These are phyloP conservation scores for Tinamus major DNA, from an alignment of 2,797 vertebrate genomes.

Conservation along the genomic window DNA sequence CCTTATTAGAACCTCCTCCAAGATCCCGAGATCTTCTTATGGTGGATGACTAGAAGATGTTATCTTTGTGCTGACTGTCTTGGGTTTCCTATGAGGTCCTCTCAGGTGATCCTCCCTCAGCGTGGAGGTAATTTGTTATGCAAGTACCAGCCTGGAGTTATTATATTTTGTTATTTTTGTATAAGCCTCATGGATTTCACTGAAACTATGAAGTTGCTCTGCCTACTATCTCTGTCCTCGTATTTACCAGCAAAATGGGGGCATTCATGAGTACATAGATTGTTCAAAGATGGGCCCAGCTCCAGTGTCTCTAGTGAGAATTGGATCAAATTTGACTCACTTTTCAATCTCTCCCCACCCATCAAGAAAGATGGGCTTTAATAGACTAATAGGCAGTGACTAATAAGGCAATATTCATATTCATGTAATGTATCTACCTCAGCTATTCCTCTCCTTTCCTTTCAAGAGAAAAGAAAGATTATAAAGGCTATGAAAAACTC, in stretches of 20 bases:
- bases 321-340: neutral
- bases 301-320: neutral
- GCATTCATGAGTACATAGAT: neutral
- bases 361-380: neutral
- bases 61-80: neutral
- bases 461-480: slow-evolving; percentile 14
- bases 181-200: neutral
- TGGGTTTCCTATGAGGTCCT: neutral
- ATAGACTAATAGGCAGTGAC: neutral
- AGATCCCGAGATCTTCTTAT: neutral
- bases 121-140: neutral
- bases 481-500: neutral
- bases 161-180: neutral
- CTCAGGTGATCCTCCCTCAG: neutral
- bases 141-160: neutral
- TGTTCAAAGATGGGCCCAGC: neutral
- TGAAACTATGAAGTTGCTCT: neutral
- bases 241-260: fast-evolving
- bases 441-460: neutral
- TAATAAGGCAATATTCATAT: neutral
- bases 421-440: neutral
- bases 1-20: neutral
- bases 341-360: neutral
- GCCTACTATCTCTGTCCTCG: neutral
- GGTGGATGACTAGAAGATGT: neutral